Conservation (phyloP, 2,113 vertebrate genomes). For the Suricata suricatta region DNA sequence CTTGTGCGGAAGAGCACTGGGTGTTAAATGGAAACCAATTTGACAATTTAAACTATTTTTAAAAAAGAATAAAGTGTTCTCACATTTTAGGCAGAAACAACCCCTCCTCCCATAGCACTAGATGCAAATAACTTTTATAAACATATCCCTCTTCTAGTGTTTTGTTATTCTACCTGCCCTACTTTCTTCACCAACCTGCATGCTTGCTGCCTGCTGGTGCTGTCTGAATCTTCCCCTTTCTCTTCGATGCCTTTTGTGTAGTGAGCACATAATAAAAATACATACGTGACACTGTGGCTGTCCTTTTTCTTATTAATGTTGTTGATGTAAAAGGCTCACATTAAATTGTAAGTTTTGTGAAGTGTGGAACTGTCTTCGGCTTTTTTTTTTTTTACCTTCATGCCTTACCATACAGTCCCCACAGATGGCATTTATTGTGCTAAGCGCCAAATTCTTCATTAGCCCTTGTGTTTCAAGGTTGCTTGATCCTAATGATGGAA, state of each 20-base stretch:
- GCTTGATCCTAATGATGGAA: not conserved
- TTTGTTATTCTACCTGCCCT: not conserved
- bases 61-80: not conserved
- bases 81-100: not conserved
- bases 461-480: slow-evolving; percentile 30
- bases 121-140: not conserved
- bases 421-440: not conserved
- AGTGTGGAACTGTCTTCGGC: not conserved
- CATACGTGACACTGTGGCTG: not conserved
- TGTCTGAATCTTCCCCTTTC: not conserved
- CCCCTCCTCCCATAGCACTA: not conserved
- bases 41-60: too few species aligned
- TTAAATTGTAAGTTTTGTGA: not conserved
- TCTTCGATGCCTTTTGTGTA: not conserved
- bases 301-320: not conserved
- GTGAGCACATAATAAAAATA: not conserved
- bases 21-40: too few species aligned
- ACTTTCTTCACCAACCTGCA: not conserved
- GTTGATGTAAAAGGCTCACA: not conserved
- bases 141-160: not conserved
- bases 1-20: too few species aligned
- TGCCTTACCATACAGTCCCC: not conserved
- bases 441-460: not conserved
- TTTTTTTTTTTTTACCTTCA: not conserved
- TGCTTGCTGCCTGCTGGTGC: not conserved